phyloP scores from a whole-genome alignment of 2,113 vertebrate genomes.

The Bos javanicus region DNA sequence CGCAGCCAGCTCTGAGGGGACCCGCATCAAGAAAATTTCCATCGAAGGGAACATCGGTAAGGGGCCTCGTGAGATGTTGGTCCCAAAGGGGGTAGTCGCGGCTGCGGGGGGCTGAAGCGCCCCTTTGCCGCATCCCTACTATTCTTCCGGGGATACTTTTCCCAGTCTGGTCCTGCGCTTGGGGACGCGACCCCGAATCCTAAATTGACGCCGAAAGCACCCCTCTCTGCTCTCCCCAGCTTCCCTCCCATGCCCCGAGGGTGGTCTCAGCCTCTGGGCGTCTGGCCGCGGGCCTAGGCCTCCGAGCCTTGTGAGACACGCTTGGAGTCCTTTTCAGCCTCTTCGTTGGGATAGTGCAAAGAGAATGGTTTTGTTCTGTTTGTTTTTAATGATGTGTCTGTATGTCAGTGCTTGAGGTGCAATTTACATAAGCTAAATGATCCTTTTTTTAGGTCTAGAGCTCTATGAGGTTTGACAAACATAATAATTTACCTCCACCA shows the following conservation, averaged over 20 bases:
- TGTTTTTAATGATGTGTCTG: neutral
- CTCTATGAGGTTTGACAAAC: neutral
- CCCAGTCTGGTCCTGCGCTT: neutral
- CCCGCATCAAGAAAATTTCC: slow-evolving; percentile 85
- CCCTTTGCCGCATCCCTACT: neutral
- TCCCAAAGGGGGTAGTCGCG: neutral
- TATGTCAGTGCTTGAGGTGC: neutral
- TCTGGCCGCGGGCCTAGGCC: neutral
- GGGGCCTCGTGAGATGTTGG: slow-evolving; percentile 19
- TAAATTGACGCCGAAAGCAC: neutral
- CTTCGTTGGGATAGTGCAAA: neutral
- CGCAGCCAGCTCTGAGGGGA: neutral
- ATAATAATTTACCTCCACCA: neutral
- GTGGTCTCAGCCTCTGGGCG: neutral
- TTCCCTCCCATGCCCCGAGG: fast-evolving
- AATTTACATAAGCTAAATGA: neutral
- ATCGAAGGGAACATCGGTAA: slow-evolving; percentile 95
- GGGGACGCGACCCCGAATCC: neutral
- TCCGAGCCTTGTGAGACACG: neutral
- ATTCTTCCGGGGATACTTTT: neutral
- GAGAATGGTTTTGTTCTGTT: neutral
- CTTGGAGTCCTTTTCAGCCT: neutral
- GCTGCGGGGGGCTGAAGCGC: neutral
- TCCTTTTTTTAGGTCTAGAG: neutral
- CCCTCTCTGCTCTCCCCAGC: neutral